Percentiles rank a stretch among this genome's conserved stretches.
phyloP scores from a whole-genome alignment of 1,140 invertebrate species.

The Drosophila pseudoobscura region DNA sequence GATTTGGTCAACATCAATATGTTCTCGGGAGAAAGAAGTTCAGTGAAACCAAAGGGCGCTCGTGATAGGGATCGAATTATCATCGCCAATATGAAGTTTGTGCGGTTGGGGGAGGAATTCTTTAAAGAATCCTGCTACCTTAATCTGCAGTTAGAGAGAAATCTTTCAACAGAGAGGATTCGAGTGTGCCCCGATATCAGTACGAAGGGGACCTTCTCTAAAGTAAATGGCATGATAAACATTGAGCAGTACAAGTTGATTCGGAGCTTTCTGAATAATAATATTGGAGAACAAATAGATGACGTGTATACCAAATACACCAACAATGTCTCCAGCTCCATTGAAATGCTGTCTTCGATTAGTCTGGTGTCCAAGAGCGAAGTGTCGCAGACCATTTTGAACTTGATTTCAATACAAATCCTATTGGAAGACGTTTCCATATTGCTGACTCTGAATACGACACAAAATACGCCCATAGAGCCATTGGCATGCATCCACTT shows the following conservation, averaged over 20 bases:
- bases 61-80: slow-evolving; percentile 34
- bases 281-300: slow-evolving; percentile 95
- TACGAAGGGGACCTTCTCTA: slow-evolving; percentile 93
- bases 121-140: slow-evolving; percentile 92
- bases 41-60: slow-evolving; percentile 44
- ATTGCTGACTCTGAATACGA: slow-evolving; percentile 85
- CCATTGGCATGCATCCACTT: slow-evolving; percentile 95
- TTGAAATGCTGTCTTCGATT: slow-evolving; percentile 62
- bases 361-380: slow-evolving; percentile 49
- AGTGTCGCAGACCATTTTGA: slow-evolving; percentile 85
- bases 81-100: slow-evolving; percentile 72
- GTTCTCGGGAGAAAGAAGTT: slow-evolving; percentile 86
- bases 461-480: slow-evolving; percentile 60
- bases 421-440: slow-evolving; percentile 95
- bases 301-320: slow-evolving; percentile 85
- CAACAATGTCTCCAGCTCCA: slow-evolving; percentile 54
- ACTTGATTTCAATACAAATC: slow-evolving; percentile 90
- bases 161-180: slow-evolving; percentile 86
- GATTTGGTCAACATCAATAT: slow-evolving; percentile 93
- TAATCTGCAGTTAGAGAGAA: slow-evolving; percentile 91
- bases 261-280: slow-evolving; percentile 93
- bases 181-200: slow-evolving; percentile 92
- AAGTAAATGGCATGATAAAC: slow-evolving; percentile 92
- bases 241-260: slow-evolving; percentile 94
- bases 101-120: slow-evolving; percentile 86